Evolutionary conservation across 2,113 vertebrate genomes (phyloP).

Genomic region (Motacilla alba): DNA sequence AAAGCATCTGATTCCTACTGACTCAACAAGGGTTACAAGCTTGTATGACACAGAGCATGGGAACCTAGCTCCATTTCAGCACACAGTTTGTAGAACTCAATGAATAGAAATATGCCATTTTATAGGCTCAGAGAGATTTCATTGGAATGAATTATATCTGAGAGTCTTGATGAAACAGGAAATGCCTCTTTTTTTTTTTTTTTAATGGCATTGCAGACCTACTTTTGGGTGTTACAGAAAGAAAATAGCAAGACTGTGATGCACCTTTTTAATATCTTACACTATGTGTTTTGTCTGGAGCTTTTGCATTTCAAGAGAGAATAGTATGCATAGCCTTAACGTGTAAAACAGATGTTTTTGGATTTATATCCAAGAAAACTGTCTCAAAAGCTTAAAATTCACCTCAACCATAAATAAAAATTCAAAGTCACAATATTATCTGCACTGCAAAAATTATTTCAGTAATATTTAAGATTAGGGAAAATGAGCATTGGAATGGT

Average conservation of each 20-base stretch:
- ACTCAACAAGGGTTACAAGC: neutral
- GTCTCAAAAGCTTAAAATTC: neutral
- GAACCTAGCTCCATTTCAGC: neutral
- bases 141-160: slow-evolving; percentile 39
- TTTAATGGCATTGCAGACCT: neutral
- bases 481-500: neutral
- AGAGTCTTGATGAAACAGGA: neutral
- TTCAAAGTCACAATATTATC: neutral
- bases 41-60: neutral
- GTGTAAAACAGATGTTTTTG: neutral
- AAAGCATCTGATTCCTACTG: neutral
- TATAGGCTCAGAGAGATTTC: slow-evolving; percentile 7
- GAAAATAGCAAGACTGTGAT: neutral
- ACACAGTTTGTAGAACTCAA: slow-evolving; percentile 3
- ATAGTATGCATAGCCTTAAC: neutral
- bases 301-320: neutral
- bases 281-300: neutral
- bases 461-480: neutral
- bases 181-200: neutral
- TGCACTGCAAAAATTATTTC: neutral
- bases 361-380: neutral
- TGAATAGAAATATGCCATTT: slow-evolving; percentile 39
- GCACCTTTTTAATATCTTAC: neutral
- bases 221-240: neutral
- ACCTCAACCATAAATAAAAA: neutral